Percentiles rank a stretch among this genome's conserved stretches.
These are phyloP conservation scores for Anolis carolinensis DNA, from an alignment of 2,113 vertebrate genomes.

Conservation along the genomic window DNA sequence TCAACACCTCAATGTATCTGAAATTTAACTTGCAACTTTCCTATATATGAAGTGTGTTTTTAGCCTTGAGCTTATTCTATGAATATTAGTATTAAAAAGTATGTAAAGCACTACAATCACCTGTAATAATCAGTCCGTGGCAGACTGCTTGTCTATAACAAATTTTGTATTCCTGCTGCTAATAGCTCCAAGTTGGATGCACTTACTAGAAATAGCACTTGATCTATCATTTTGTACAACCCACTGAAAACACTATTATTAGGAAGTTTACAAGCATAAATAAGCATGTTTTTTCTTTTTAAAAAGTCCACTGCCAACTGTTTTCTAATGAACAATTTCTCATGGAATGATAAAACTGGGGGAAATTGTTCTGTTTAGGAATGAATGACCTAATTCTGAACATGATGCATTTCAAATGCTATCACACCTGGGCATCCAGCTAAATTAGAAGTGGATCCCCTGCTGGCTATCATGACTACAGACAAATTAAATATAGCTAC, in stretches of 20 bases:
- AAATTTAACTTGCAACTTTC: neutral
- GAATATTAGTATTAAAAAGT: conserved; percentile 18
- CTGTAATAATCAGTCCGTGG: conserved; percentile 27
- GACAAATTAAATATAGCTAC: neutral
- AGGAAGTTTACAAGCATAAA: conserved; percentile 30
- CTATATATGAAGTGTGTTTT: neutral
- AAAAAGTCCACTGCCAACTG: conserved; percentile 13
- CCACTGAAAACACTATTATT: neutral
- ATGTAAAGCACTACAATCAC: neutral
- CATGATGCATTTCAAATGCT: neutral
- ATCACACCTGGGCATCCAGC: neutral
- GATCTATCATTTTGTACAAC: conserved; percentile 16
- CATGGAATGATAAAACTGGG: conserved; percentile 2
- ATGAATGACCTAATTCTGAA: conserved; percentile 14
- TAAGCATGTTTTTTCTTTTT: neutral
- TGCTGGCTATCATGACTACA: neutral
- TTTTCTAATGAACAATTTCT: conserved; percentile 20
- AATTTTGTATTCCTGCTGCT: conserved; percentile 1
- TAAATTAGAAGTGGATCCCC: neutral
- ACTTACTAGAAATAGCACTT: conserved; percentile 15
- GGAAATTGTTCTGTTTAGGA: conserved; percentile 4
- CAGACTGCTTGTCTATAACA: neutral
- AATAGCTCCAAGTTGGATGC: conserved; percentile 2
- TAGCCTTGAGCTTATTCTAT: neutral
- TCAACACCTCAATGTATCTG: neutral